Conservation (phyloP, 2,888 invertebrate species). For the Opisthograptis luteolata region DNA sequence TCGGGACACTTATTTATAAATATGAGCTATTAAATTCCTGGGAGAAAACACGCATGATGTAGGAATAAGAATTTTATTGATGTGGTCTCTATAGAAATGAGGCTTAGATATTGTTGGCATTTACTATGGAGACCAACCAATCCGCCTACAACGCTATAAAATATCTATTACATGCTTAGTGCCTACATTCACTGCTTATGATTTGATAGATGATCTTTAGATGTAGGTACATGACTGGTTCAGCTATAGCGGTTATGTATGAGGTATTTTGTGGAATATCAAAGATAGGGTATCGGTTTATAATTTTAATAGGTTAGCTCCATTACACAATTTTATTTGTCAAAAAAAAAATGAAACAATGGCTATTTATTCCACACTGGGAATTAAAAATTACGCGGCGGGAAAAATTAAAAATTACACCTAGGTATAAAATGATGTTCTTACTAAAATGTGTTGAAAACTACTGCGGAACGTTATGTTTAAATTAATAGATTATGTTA, state of each 20-base stretch:
- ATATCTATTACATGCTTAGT: too few species aligned
- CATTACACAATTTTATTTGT: too few species aligned
- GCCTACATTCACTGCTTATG: conserved; percentile 15
- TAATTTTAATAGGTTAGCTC: too few species aligned
- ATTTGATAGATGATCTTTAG: conserved; percentile 24
- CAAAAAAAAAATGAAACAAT: too few species aligned
- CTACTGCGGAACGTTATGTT: too few species aligned
- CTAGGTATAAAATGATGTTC: too few species aligned
- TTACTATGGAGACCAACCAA: conserved; percentile 24
- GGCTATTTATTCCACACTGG: too few species aligned
- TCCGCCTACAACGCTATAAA: conserved; percentile 12
- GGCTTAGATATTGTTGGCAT: conserved; percentile 33
- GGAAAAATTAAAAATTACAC: too few species aligned
- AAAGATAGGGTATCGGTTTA: too few species aligned
- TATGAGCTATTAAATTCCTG: conserved; percentile 55
- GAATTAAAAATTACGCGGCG: too few species aligned
- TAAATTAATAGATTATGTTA: too few species aligned
- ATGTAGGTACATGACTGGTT: conserved; percentile 13
- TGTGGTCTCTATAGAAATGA: conserved; percentile 28
- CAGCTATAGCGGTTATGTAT: not conserved
- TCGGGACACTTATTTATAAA: conserved; percentile 52
- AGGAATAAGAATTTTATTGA: conserved; percentile 36
- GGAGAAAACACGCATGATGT: conserved; percentile 39
- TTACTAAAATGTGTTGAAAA: too few species aligned
- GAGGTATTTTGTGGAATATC: not conserved